Evolutionary conservation across 2,113 vertebrate species (phyloP), one percentile per base, ranked within the genome.

Genomic region (Oreotrochilus melanogaster): DNA sequence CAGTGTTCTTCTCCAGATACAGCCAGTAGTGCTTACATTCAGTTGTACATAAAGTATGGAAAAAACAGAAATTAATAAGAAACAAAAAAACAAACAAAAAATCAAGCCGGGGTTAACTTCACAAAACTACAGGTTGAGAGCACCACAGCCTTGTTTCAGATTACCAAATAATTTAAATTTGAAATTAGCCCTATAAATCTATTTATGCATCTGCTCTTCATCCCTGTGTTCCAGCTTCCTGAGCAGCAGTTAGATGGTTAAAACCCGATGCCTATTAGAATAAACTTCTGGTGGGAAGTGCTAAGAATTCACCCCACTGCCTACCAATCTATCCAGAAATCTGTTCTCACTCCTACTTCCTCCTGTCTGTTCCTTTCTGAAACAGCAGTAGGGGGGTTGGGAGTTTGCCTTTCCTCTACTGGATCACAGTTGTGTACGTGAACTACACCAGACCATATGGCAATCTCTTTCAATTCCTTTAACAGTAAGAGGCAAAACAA

Each of bases 301-400:
- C 86, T 96, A 96, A 96, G 94, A 97, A 95, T 93, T 95, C 91
- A 96, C 86, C 89, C 57, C 5, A 6, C 92, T 97, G 87, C 92
- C 92, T 93, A 95, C 92, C 56, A 58, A 95, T 93, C 95, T 91
- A 95, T 96, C 89, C 93, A 96, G 74, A 97, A 95, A 95, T 90
- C 96, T 96, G 92, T 95, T 96, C 84, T 97, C 96, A 92, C 92
- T 96, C 94, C 90, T 93, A 95, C 94, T 96, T 96, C 92, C 86
- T 95, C 93, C 95, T 96, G 91, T 93, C 93, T 94, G 86, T 93
- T 93, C 91, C 84, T 94, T 88, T 97, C 87, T 93, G 78, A 89
- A 92, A 87, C 92, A 93, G 89, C 91, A 88, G 91, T n/a, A 69
- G 71, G 92, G 92, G 90, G 89, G 84, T 6, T 95, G 94, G 64